These are phyloP conservation scores for Callimorpha dominula DNA, from an alignment of 2,888 invertebrate genomes.

Conservation along the genomic window DNA sequence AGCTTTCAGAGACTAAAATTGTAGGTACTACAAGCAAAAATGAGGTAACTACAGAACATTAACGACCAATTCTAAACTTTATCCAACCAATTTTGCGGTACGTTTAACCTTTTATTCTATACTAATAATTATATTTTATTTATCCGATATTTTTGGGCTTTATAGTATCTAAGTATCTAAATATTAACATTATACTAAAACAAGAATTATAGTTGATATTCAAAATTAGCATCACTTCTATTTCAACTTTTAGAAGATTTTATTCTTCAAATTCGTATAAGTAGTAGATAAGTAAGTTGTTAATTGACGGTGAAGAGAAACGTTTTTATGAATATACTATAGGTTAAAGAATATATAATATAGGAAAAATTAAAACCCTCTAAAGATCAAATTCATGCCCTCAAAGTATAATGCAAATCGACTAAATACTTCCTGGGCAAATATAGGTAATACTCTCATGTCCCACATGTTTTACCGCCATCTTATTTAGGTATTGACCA, in stretches of 20 bases:
- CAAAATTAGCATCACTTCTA: not conserved
- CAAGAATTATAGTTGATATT: too few relatives aligned
- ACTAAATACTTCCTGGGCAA: not conserved
- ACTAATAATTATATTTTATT: not conserved
- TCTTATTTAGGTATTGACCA: constrained; percentile 5
- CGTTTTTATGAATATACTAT: not conserved
- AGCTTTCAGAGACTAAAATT: too few relatives aligned
- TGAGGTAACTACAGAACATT: too few relatives aligned
- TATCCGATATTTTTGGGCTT: not conserved
- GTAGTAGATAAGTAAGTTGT: not conserved
- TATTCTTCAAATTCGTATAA: not conserved
- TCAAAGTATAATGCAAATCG: not conserved
- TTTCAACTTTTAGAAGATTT: not conserved
- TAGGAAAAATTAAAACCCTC: not conserved
- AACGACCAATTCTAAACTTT: too few relatives aligned
- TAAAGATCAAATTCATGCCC: not conserved
- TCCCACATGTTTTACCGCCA: not conserved
- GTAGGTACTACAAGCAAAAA: too few relatives aligned
- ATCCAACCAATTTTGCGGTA: too few relatives aligned
- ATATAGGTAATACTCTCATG: not conserved
- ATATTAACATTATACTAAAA: too few relatives aligned
- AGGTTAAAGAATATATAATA: too few relatives aligned
- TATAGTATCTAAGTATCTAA: too few relatives aligned
- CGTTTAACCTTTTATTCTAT: not conserved
- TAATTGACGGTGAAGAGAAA: not conserved